Base-by-base conservation (phyloP, 2,797 vertebrate species). In the Lutjanus argentimaculatus region DNA sequence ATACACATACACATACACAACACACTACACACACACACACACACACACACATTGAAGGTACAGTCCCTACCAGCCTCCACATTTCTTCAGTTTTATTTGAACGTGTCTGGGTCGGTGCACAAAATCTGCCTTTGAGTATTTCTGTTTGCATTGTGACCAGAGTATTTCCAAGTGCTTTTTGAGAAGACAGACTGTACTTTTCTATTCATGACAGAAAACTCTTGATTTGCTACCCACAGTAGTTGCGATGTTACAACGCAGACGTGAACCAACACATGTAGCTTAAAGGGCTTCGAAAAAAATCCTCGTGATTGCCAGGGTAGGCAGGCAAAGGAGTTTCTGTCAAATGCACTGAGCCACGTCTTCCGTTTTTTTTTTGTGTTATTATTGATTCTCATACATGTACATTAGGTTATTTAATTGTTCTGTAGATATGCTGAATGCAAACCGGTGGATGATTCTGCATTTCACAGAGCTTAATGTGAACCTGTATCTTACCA, bases 281-380 rank as follows among this genome's bases (percentile, higher is more conserved):
- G 79, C 80, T 64, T 64, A 70, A 91, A 91, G 88, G 90, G 87
- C 83, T 93, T 87, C 77, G 46, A n/a, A 76, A 58, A 58, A 2
- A 30, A 86, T 72, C 49, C 62, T 82, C 48, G 58, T 52, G 67
- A 80, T 77, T 17, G 48, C 62, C 77, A 21, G 36, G 67, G 73
- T 25, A 46, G 72, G 52, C 75, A 69, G 80, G 55, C 66, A 71
- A 76, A 58, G 42, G 81, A 69, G 75, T 80, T 80, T 73, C 86
- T 72, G 88, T 91, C 90, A 64, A 75, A 80, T 82, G 86, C 93
- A 90, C 94, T 91, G 94, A 93, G 88, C 89, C 83, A 75, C 8
- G 90, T 92, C 92, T 93, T 93, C 89, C 88, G 2, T 76, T 58
- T 78, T 46, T 68, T 30, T n/a, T 42, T 21, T 45, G 45, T 45